phyloP scores from a whole-genome alignment of 2,888 invertebrate genomes.

The Pandemis heparana region DNA sequence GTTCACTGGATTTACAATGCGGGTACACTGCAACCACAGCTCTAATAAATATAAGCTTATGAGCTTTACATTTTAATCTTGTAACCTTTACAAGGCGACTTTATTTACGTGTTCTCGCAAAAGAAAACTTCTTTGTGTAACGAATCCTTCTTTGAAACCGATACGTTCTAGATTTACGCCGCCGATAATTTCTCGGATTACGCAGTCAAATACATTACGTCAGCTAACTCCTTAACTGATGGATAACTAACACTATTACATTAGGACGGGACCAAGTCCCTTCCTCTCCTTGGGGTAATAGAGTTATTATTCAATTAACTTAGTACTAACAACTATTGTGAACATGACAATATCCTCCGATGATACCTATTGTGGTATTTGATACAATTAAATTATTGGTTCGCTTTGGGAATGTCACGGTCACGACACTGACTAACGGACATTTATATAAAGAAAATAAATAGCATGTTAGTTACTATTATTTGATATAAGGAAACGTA shows the following conservation, averaged over 20 bases:
- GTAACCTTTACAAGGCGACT: background rate
- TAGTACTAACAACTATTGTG: constrained; percentile 27
- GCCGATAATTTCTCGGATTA: background rate
- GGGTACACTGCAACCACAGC: too few species aligned
- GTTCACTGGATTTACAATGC: too few species aligned
- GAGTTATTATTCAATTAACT: constrained; percentile 38
- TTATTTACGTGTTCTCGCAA: background rate
- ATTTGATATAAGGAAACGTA: too few species aligned
- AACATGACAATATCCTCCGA: constrained; percentile 10
- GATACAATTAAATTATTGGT: background rate
- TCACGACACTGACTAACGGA: background rate
- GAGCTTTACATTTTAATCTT: too few species aligned
- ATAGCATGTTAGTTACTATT: too few species aligned
- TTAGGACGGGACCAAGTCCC: constrained; percentile 21
- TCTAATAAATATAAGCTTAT: too few species aligned
- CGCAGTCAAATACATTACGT: constrained; percentile 28
- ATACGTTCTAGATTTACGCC: background rate
- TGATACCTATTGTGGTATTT: background rate
- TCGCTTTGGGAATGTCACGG: background rate
- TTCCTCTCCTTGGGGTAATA: constrained; percentile 36
- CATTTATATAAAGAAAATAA: background rate
- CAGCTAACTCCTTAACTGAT: constrained; percentile 19
- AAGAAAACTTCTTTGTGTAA: background rate
- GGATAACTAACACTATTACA: constrained; percentile 28
- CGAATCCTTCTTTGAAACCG: background rate